Evolutionary conservation across 64 coral and sea anemone genomes (phyloP), one percentile per base, ranked within the genome.

Genomic region (Anthopleura sola): DNA sequence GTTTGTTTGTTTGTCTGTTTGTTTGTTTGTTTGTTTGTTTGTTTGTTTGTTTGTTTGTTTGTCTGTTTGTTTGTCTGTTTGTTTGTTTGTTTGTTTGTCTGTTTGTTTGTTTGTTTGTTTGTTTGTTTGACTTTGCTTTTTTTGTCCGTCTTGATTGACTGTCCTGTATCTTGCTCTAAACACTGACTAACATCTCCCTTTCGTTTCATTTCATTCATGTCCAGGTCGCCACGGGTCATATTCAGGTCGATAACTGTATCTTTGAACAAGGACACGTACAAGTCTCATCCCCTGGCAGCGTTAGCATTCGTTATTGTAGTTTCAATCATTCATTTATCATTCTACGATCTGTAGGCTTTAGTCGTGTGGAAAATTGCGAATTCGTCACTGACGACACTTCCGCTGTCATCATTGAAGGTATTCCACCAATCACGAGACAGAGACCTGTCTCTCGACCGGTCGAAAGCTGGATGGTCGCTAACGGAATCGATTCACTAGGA

Each of bases 361-460:
- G 97, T 60, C 94, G 81, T 51, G 92, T 99, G 56, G 93, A 94
- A 62, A 94, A 99, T 74, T 99, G 97, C 75, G 90, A 92, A 39
- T 99, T 99, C 55, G 87, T 91, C 37, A 90, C 90, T 49, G 97
- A 91, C 3, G 97, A 99, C 71, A 89, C 93, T 10, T 92, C 97
- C 19, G 89, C 97, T 26, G 26, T 99, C 10, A 76, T 99, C 37
- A 87, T 99, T 10, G 97, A 99, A 83, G 97, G 97, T 0, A 77
- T 90, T 83, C 97, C 93, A 53, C 90, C 93, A 75, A 76, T 95
- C 53, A 87, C 90, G 17, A 84, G 93, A 34, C 90, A 94, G 20
- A 82, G 93, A 37, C 90, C 93, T 0, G 31, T 90, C 32, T 94
- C 93, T 17, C 38, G 93, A 62, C 97, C 93, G 14, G 81, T 95